Evolutionary conservation across 2,888 invertebrate genomes (phyloP).

Genomic region (Monochamus alternatus): DNA sequence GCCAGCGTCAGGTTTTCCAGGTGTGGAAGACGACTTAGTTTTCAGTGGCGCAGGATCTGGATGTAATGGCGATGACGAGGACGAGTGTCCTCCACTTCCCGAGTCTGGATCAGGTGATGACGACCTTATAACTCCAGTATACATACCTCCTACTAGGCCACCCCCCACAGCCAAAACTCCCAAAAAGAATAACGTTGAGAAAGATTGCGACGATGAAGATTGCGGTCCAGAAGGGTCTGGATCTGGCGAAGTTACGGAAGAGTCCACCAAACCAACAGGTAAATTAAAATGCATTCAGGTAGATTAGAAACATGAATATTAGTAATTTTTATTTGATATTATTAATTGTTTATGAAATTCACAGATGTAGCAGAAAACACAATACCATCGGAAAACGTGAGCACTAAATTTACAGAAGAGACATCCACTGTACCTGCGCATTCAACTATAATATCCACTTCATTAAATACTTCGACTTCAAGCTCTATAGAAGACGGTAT

Average conservation of each 20-base stretch:
- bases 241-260: slow-evolving; percentile 80
- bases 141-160: slow-evolving; percentile 86
- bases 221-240: slow-evolving; percentile 88
- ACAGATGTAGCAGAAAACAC: slow-evolving; percentile 61
- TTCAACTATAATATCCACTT: slow-evolving; percentile 35
- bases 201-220: slow-evolving; percentile 85
- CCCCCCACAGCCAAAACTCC: slow-evolving; percentile 74
- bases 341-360: neutral
- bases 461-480: slow-evolving; percentile 34
- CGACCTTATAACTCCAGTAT: slow-evolving; percentile 94
- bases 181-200: slow-evolving; percentile 53
- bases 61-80: slow-evolving; percentile 93
- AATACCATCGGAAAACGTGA: slow-evolving; percentile 53
- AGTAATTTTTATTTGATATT: neutral
- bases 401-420: slow-evolving; percentile 65
- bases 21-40: slow-evolving; percentile 89
- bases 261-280: slow-evolving; percentile 67
- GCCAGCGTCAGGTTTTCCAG: slow-evolving; percentile 86
- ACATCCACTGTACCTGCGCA: slow-evolving; percentile 54
- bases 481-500: slow-evolving; percentile 34
- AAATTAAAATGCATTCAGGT: neutral
- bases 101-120: slow-evolving; percentile 88
- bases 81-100: slow-evolving; percentile 89
- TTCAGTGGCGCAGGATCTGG: slow-evolving; percentile 94
- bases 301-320: too few relatives aligned